phyloP scores from a whole-genome alignment of 2,797 vertebrate species.

The Periophthalmus magnuspinnatus region DNA sequence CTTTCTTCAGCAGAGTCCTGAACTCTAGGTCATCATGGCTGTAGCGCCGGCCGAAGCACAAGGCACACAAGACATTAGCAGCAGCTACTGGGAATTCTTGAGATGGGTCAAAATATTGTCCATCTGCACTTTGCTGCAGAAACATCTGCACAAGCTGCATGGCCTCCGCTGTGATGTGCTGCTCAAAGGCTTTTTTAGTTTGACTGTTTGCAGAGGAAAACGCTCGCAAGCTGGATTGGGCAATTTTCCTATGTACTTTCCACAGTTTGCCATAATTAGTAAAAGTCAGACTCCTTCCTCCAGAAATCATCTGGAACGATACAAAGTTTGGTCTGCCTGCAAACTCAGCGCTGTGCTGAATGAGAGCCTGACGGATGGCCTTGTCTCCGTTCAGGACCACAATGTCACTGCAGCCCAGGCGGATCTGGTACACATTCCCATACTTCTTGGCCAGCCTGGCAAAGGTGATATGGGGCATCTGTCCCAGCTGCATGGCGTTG shows the following conservation, averaged over 20 bases:
- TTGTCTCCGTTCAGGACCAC: constrained; percentile 82
- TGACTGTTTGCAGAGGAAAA: constrained; percentile 77
- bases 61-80: constrained; percentile 83
- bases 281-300: constrained; percentile 79
- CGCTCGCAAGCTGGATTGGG: constrained; percentile 78
- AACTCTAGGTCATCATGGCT: constrained; percentile 80
- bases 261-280: constrained; percentile 77
- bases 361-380: constrained; percentile 81
- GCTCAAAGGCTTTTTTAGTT: constrained; percentile 76
- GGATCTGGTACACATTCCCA: constrained; percentile 84
- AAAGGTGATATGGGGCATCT: constrained; percentile 84
- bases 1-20: constrained; percentile 64
- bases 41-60: constrained; percentile 85
- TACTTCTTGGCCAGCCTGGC: constrained; percentile 78
- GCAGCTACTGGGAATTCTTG: constrained; percentile 77
- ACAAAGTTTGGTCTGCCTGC: constrained; percentile 80
- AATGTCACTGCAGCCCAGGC: constrained; percentile 76
- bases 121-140: constrained; percentile 53
- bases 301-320: constrained; percentile 76
- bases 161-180: constrained; percentile 80
- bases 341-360: constrained; percentile 73
- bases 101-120: constrained; percentile 72
- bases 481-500: constrained; percentile 86
- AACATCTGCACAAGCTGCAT: constrained; percentile 72
- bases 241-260: constrained; percentile 80